These are phyloP conservation scores for Madoqua kirkii DNA, from an alignment of 2,113 vertebrate genomes.

Conservation along the genomic window DNA sequence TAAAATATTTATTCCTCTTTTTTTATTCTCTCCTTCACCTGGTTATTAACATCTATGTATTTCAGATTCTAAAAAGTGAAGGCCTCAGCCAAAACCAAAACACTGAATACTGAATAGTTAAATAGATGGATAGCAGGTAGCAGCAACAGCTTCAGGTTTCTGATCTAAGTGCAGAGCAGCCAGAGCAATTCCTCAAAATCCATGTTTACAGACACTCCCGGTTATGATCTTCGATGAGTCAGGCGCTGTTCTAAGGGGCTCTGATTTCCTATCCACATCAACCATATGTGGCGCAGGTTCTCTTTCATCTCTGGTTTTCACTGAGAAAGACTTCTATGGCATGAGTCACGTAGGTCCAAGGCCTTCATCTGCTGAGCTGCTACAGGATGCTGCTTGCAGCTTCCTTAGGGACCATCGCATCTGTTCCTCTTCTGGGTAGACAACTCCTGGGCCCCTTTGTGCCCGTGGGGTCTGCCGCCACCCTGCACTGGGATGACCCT, in stretches of 20 bases:
- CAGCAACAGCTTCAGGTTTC: not conserved
- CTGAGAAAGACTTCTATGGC: not conserved
- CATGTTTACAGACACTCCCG: accelerated
- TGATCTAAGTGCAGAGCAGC: not conserved
- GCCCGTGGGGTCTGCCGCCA: not conserved
- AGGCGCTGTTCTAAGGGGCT: not conserved
- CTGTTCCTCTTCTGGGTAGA: not conserved
- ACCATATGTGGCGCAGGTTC: accelerated
- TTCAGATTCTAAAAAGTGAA: conserved; percentile 16
- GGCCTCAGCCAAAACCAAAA: not conserved
- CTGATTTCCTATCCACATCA: not conserved
- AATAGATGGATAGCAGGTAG: not conserved
- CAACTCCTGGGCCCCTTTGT: not conserved
- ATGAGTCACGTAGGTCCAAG: not conserved
- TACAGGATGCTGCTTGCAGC: not conserved
- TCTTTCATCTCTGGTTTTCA: not conserved
- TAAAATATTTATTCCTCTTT: not conserved
- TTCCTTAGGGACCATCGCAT: not conserved
- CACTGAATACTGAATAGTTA: not conserved
- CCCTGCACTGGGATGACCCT: not conserved
- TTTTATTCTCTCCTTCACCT: not conserved
- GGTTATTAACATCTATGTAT: conserved; percentile 30
- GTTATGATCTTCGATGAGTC: too few species aligned
- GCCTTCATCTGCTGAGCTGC: not conserved
- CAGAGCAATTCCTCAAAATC: not conserved